Percentiles rank a stretch among this genome's conserved stretches.
phyloP scores from a whole-genome alignment of 1,140 invertebrate genomes.

The Araneus ventricosus region DNA sequence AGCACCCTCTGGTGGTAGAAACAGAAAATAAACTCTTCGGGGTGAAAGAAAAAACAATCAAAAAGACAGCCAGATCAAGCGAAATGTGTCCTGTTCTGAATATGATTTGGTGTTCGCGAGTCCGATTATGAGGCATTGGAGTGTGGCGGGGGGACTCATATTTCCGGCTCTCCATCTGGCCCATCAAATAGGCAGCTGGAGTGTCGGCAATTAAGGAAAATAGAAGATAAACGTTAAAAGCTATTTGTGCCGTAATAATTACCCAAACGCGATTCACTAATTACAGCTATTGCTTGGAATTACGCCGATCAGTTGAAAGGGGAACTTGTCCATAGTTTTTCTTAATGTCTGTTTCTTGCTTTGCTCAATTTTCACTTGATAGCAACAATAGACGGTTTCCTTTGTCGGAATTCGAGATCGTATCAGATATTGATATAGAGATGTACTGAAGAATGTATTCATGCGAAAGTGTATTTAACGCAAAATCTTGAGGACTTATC shows the following conservation, averaged over 20 bases:
- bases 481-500: not conserved
- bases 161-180: constrained; percentile 61
- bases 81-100: constrained; percentile 25
- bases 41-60: not conserved
- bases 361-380: not conserved
- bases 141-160: not conserved
- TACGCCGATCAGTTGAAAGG: not conserved
- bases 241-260: constrained; percentile 57
- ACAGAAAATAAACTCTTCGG: not conserved
- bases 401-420: not conserved
- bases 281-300: constrained; percentile 38
- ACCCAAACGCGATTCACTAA: constrained; percentile 57
- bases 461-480: not conserved
- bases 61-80: not conserved
- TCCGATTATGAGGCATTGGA: not conserved
- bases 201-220: constrained; percentile 44
- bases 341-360: not conserved
- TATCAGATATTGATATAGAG: not conserved
- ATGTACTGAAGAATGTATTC: not conserved
- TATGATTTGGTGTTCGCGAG: constrained; percentile 28
- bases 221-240: constrained; percentile 41
- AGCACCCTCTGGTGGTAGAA: constrained; percentile 19
- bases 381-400: constrained; percentile 21
- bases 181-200: constrained; percentile 55
- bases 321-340: constrained; percentile 1